A percentile compares a stretch with the other conserved stretches of the same genome.
These are phyloP conservation scores for Papilio protenor DNA, from an alignment of 2,888 invertebrate genomes.

Conservation along the genomic window DNA sequence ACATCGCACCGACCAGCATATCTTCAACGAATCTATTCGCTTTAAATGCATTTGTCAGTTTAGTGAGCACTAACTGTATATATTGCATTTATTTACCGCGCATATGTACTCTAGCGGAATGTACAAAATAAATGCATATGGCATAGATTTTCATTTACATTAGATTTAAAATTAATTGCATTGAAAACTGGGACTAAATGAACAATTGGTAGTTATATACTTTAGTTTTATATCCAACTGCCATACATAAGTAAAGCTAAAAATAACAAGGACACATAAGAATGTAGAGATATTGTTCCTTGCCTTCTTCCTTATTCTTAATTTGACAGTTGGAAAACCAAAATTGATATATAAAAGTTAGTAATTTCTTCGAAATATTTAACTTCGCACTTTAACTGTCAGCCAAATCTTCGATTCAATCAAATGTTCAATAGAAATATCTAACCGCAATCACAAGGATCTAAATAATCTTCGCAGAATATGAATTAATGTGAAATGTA, in stretches of 20 bases:
- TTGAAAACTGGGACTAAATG: neutral
- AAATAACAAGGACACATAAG: too few species aligned
- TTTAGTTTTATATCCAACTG: too few species aligned
- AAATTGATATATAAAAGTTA: neutral
- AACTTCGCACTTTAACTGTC: too few species aligned
- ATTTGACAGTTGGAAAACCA: too few species aligned
- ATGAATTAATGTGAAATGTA: slow-evolving; percentile 15
- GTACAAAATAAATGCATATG: neutral
- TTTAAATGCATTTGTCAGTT: slow-evolving; percentile 5
- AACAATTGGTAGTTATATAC: neutral
- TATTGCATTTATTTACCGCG: neutral
- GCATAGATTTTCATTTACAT: neutral
- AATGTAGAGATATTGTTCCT: too few species aligned
- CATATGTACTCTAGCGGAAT: neutral
- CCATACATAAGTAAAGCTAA: too few species aligned
- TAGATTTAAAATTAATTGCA: neutral
- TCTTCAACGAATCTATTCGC: neutral
- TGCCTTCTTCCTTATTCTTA: too few species aligned
- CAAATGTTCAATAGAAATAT: neutral
- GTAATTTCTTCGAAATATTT: neutral
- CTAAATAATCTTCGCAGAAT: neutral
- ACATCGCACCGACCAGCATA: neutral
- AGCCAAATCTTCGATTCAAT: neutral
- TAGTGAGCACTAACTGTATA: neutral
- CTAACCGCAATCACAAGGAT: neutral